Evolutionary conservation across 2,113 vertebrate genomes (phyloP), one percentile per base, ranked within the genome.

Genomic region (Ammodytes dubius): DNA sequence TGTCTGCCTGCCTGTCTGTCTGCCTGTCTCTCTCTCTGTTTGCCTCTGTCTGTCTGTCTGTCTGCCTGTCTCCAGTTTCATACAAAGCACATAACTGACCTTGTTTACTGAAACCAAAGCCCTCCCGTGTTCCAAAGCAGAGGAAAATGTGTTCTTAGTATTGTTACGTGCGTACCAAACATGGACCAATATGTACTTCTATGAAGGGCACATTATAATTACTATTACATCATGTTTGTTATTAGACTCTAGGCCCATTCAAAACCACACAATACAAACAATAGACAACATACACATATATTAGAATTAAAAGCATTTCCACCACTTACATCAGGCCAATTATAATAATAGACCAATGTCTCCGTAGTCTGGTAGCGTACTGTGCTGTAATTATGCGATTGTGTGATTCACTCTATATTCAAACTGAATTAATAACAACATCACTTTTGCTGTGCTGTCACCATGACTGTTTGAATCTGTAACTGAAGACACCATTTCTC

Each of bases 51-150:
- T 27, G 27, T 27, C 27, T 27, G 27, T 27, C 27, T 27, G 27
- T 27, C 27, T 27, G 27, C 27, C 27, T 68, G 59, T 89, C 70
- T 90, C 75, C 17, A 42, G 17, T 88, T 85, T 89, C 78, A 68
- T 77, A 65, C 56, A 12, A 65, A 71, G 72, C 53, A 49, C 80
- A 83, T 77, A 50, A 14, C 57, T 81, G 63, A 83, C 86, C 79
- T 71, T 87, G 79, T 91, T 87, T 82, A 81, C 82, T 85, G 87
- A 89, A 84, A 91, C 67, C 65, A 66, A 74, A 88, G 75, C 57
- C 58, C 70, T 68, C 47, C 58, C 19, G 19, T 71, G 17, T 58
- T 70, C 78, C 70, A 69, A 70, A 78, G 45, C 72, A 4, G 13
- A 54, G 52, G 56, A n/a, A 46, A 72, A 73, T 47, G 9, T 61